Base-by-base conservation (phyloP, 2,797 vertebrate genomes). In the Peromyscus aztecus region DNA sequence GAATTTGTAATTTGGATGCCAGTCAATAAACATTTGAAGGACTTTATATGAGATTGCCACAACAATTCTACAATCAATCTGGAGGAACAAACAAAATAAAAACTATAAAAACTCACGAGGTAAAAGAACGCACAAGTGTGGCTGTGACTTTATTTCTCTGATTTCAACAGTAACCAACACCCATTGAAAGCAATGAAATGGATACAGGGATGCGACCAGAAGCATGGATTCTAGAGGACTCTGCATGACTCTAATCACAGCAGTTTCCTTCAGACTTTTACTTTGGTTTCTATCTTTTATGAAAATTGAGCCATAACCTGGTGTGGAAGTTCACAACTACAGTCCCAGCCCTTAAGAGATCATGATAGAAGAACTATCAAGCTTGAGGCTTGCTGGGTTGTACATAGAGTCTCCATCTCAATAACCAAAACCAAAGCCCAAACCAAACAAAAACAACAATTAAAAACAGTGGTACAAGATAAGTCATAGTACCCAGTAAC, bases 51-150 rank as follows among this genome's bases (percentile, higher is more conserved):
- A 37, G 8, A 27, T 57, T 73, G 67, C 49, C 67, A 31, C 85
- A 73, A 37, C n/a, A 73, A 29, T 87, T 87, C 67, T 57, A 57
- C 55, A 57, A 40, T 17, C n/a, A 40, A 87, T 57, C 67, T 57
- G 85, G n/a, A 87, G 73, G 67, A 87, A 40, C 13, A 87, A 71
- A 87, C 67, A 27, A 73, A 55, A 37, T 37, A 87, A 37, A 37
- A 37, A 69, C 31, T 67, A n/a, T 12, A 69, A 52, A 67, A 86
- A 2, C 46, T 73, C n/a, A 57, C n/a, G 12, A 29, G 23, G 49
- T 40, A 55, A 40, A n/a, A 73, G n/a, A 40, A 40, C 7, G 24
- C 24, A 16, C n/a, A 57, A 19, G 24, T 73, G 2, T 40, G n/a
- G 14, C 34, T 57, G 24, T 19, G 24, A 71, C 65, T 87, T 73